phyloP scores from a whole-genome alignment of 2,888 invertebrate genomes.

The Drosophila neotestacea region DNA sequence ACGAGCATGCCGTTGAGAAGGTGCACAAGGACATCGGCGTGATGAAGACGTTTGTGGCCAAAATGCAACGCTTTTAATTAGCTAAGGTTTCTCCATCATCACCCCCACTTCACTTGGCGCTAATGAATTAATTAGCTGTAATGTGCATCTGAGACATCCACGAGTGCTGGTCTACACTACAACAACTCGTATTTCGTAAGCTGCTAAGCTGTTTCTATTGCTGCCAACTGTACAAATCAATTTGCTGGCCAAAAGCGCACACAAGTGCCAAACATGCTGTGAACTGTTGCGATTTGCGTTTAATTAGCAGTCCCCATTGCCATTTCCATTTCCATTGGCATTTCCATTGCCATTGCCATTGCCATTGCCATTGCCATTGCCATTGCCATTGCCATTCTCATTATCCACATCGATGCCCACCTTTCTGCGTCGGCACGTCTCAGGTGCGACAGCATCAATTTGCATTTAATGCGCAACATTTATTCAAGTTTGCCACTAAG shows the following conservation, averaged over 20 bases:
- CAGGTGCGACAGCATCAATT: conserved; percentile 57
- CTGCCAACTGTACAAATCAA: conserved; percentile 60
- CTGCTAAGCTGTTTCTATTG: background rate
- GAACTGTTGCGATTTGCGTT: conserved; percentile 63
- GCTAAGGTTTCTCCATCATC: conserved; percentile 9
- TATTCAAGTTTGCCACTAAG: conserved; percentile 39
- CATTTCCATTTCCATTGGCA: conserved; percentile 11
- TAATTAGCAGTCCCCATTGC: conserved; percentile 57
- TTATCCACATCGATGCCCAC: conserved; percentile 7
- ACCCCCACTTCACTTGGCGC: conserved; percentile 35
- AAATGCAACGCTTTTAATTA: conserved; percentile 54
- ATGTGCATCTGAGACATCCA: conserved; percentile 30
- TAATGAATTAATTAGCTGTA: conserved; percentile 66
- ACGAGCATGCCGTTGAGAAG: background rate
- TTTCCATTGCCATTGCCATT: background rate
- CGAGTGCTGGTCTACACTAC: background rate
- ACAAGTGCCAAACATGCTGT: conserved; percentile 54
- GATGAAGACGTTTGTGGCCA: conserved; percentile 46
- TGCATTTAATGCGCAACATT: conserved; percentile 65
- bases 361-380: conserved; percentile 7
- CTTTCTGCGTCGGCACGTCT: conserved; percentile 6
- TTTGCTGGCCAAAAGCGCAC: conserved; percentile 49
- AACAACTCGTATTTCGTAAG: background rate
- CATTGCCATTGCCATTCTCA: conserved; percentile 9
- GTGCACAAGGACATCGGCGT: background rate